Evolutionary conservation across 2,797 vertebrate species (phyloP), one percentile per base, ranked within the genome.

Genomic region (Darevskia mixta): DNA sequence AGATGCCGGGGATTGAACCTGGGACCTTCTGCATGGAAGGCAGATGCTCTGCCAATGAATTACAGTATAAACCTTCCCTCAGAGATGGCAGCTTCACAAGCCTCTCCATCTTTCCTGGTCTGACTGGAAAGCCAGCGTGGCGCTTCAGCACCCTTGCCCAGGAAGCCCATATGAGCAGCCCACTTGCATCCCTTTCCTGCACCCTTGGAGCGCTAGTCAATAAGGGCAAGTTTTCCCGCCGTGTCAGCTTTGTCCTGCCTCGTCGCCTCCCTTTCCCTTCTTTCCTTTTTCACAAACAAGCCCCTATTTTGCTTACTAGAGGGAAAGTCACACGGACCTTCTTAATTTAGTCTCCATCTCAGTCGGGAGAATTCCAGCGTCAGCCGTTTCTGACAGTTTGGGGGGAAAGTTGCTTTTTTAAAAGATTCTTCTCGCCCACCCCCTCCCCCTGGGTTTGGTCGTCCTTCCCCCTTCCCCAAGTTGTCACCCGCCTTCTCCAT

Each of bases 321-420:
- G 80, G 95, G 87, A 96, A 94, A 96, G 95, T 96, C 95, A 96
- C 94, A 95, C 93, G 92, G 96, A 95, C 93, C 94, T 96, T 96
- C 95, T 95, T 95, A 87, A 96, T 95, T 96, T 97, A 95, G 95
- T 95, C 92, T 88, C 93, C 91, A 1, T 91, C 91, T 93, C 95
- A 87, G 73, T 87, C 72, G 79, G 83, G 55, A 95, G 93, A 95
- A 95, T 86, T 91, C 93, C 91, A 69, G 93, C 3, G 66, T 96
- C 95, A 96, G 96, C 96, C 10, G 3, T 95, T 96, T 90, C 77
- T 93, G 95, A 94, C 92, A 94, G 80, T 94, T 94, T 93, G 92
- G 94, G 94, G 82, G 23, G 85, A 94, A 94, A 95, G 91, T 89
- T 91, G 91, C 90, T 91, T 90, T 92, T 87, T 93, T 66, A 88